Base-by-base conservation (phyloP, 2,797 vertebrate species). In the Ceryle rudis region DNA sequence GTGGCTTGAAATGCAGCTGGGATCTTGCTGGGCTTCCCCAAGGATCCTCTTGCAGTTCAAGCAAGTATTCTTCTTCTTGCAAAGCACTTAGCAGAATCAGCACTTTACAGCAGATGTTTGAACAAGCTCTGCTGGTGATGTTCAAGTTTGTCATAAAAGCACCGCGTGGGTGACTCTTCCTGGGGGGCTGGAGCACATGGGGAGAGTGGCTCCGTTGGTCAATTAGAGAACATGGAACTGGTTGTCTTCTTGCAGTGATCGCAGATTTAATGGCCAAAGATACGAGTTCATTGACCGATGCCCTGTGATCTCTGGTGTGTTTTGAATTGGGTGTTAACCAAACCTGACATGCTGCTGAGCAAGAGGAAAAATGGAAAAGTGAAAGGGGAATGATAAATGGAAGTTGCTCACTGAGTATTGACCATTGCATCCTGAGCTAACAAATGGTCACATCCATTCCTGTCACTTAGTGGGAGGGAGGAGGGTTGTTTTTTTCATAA, bases 121-220 rank as follows among this genome's bases (percentile, higher is more conserved):
- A 89, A 54, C 0, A 8, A 42, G 20, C 37, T 86, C 25, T 79
- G 1, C 23, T 0, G 0, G 6, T 18, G 65, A 25, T 44, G 25
- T 29, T 23, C 11, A 1, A 20, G 0, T 2, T 25, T 2, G 3
- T 6, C 0, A 0, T 44, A 15, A 42, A 54, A 73, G 47, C 42
- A 11, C 35, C 14, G 0, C 0, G 0, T 39, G 39, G 16, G 18
- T 6, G 6, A 17, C 57, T 4, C 18, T 29, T 64, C 15, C 17
- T 7, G 46, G 11, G 6, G 3, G 6, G 33, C 66, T 54, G 28
- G 31, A 55, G 49, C 5, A 8, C 0, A 0, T 7, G 17, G 25
- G n/a, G 20, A 73, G n/a, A 52, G 21, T 1, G 5, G 31, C 28
- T 52, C 11, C 35, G 2, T 2, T 49, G 42, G 37, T 20, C 33